These are phyloP conservation scores for Acheta domesticus DNA, from an alignment of 2,888 invertebrate genomes.

Conservation along the genomic window DNA sequence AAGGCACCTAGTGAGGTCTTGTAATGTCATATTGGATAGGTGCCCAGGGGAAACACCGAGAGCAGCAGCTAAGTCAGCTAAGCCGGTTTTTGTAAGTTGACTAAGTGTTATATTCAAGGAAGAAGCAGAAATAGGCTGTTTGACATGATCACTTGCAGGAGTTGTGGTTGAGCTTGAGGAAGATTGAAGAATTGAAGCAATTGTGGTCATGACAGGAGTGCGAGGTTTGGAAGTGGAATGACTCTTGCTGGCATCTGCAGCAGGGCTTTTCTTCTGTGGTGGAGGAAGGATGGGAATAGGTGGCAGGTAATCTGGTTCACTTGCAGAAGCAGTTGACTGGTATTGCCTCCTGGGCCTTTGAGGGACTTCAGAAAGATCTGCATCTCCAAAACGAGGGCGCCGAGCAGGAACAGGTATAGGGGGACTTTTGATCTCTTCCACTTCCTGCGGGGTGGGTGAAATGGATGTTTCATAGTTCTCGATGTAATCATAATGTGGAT, in stretches of 20 bases:
- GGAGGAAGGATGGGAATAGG: slow-evolving; percentile 59
- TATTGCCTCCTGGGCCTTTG: slow-evolving; percentile 45
- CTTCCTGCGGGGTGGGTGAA: slow-evolving; percentile 38
- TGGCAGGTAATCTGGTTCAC: slow-evolving; percentile 63
- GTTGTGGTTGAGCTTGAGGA: slow-evolving; percentile 27
- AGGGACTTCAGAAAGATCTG: slow-evolving; percentile 47
- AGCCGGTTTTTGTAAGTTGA: slow-evolving; percentile 75
- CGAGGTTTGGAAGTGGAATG: slow-evolving; percentile 42
- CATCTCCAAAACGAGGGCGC: slow-evolving; percentile 52
- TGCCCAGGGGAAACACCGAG: slow-evolving; percentile 73
- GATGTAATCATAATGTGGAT: slow-evolving; percentile 56
- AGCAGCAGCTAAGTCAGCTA: slow-evolving; percentile 74
- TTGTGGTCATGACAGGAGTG: slow-evolving; percentile 38
- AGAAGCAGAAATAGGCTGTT: slow-evolving; percentile 37
- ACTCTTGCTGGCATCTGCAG: slow-evolving; percentile 36
- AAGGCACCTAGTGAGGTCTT: slow-evolving; percentile 78
- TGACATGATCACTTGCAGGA: slow-evolving; percentile 30
- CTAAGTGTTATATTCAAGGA: slow-evolving; percentile 74
- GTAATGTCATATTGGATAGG: slow-evolving; percentile 79
- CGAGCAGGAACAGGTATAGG: slow-evolving; percentile 61
- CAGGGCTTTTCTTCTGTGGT: slow-evolving; percentile 44
- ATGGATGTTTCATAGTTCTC: slow-evolving; percentile 49
- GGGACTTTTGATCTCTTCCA: slow-evolving; percentile 50
- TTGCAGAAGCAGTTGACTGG: slow-evolving; percentile 52
- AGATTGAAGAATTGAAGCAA: slow-evolving; percentile 25